Base-by-base conservation (phyloP, 2,113 vertebrate genomes). In the Galbula dea region DNA sequence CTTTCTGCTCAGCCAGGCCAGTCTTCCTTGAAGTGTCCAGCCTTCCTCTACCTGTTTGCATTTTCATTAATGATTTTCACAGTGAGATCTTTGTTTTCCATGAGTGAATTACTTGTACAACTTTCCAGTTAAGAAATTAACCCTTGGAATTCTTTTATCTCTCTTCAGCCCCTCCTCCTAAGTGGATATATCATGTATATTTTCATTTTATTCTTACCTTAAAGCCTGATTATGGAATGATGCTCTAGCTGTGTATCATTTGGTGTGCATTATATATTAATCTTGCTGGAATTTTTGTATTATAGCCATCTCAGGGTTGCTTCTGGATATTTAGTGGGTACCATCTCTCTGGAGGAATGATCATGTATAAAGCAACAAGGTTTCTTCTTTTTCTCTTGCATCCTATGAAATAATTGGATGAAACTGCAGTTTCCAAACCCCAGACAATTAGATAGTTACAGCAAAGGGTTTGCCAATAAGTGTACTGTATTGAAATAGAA, bases 271-370 rank as follows among this genome's bases (percentile, higher is more conserved):
- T 57, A 30, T 9, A 15, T 49, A 62, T 41, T 77, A 77, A 58
- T 88, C 29, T 90, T 74, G 29, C 34, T 26, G 59, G 76, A 83
- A 39, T 59, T 90, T 88, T 59, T 71, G 20, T 90, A 86, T 41
- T 62, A 39, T 5, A 63, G 29, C 69, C 3, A 45, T 88, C 61
- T 83, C 16, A 52, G 1, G 36, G 26, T 51, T 54, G 49, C 51
- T 76, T 66, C 32, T 67, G 72, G 29, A 26, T 61, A 88, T 83
- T 85, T 83, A 73, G 45, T 46, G 32, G 9, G 15, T 76, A 58
- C 36, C 76, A 80, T 73, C 68, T 91, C 29, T 59, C 43, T 76
- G 55, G 67, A 90, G 80, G 32, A 65, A 86, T 52, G 27, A 54
- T 87, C 63, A 57, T 18, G 20, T 61, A 46, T n/a, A 88, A 83